Base-by-base conservation (phyloP, 2,888 invertebrate species). In the Melinaea marsaeus region DNA sequence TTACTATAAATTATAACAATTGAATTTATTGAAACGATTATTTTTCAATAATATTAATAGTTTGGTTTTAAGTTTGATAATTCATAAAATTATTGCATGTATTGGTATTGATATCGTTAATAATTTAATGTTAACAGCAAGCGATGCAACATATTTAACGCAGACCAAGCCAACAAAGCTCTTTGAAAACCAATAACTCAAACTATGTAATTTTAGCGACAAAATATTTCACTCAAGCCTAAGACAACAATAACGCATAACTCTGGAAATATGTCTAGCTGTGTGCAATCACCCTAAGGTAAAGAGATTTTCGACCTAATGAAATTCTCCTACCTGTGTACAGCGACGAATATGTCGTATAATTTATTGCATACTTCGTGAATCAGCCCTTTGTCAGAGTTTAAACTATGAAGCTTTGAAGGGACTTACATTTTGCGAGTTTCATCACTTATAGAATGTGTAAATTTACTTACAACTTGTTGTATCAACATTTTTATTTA, bases 281-380 rank as follows among this genome's bases (percentile, higher is more conserved):
- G 63, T 67, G 56, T 67, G 63, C 54, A 58, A 62, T 48, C 55
- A 60, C 64, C 67, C 67, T 69, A 63, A 67, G 66, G 69, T 69
- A 65, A 67, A 69, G 69, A 70, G 70, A 70, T 72, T 72, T 72
- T 63, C 69, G 55, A 66, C 65, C 65, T 75, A 76, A 76, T 75
- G 75, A 76, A 76, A 76, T 76, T 76, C 76, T 72, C 75, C 67
- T 71, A 73, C 72, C 58, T 47, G 45, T 34, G 64, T 60, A 61
- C 59, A 67, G 64, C 60, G 54, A 55, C 60, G 61, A 57, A 61
- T 60, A 64, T 62, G 64, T 45, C 46, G 56, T 47, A 62, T 59
- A 64, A 58, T 60, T 61, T 67, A 63, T 57, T 59, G 63, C 63
- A 68, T 68, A 65, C 65, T 65, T 65, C 60, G 47, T 60, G 63